Evolutionary conservation across 2,797 vertebrate genomes (phyloP).

Genomic region (Erethizon dorsatum): DNA sequence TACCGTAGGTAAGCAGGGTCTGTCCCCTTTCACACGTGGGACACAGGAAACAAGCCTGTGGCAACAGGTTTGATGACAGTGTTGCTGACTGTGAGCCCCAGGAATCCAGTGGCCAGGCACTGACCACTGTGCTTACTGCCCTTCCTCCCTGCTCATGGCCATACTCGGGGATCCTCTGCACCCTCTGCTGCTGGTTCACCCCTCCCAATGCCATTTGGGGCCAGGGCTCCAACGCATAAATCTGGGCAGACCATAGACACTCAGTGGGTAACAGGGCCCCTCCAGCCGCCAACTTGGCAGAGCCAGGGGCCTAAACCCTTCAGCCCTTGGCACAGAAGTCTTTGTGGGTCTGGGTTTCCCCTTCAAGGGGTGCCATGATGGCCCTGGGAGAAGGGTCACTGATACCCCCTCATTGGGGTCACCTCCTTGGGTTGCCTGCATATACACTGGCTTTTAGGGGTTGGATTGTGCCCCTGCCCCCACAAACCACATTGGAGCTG

Average conservation of each 20-base stretch:
- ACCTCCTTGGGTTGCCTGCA: background rate
- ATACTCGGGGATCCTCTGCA: background rate
- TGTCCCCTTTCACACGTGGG: background rate
- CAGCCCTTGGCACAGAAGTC: background rate
- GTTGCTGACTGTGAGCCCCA: background rate
- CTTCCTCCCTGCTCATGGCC: too few species aligned
- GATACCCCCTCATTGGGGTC: background rate
- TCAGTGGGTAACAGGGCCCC: background rate
- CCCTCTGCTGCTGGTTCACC: background rate
- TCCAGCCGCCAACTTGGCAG: background rate
- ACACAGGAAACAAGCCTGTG: background rate
- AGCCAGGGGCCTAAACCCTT: background rate
- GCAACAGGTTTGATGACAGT: background rate
- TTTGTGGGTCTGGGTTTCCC: background rate
- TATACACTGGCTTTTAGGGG: background rate
- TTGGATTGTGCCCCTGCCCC: background rate
- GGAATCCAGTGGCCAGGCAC: rapidly evolving
- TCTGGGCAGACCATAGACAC: background rate
- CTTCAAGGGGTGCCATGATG: background rate
- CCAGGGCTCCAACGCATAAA: background rate
- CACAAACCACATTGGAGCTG: background rate
- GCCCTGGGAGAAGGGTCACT: background rate
- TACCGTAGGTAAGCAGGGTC: rapidly evolving
- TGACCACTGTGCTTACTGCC: background rate
- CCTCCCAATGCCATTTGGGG: background rate